phyloP scores from a whole-genome alignment of 35 echinoderm and acorn worm genomes.

The Apostichopus japonicus region DNA sequence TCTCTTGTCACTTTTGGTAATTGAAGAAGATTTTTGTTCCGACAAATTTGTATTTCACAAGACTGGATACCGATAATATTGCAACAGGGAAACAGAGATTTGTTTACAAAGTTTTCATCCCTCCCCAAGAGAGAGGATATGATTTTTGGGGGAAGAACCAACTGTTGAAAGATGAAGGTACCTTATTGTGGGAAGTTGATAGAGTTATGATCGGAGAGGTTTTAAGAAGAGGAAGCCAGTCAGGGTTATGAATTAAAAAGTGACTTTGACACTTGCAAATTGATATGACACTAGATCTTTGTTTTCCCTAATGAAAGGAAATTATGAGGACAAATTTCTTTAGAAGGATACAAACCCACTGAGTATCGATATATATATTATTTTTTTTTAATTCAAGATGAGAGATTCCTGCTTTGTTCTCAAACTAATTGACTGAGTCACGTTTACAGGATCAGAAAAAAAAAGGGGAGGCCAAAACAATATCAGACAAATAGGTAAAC shows the following conservation, averaged over 20 bases:
- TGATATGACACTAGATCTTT: conserved; percentile 44
- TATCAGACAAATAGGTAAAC: too few species aligned
- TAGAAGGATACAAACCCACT: too few species aligned
- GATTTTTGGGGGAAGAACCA: conserved; percentile 31
- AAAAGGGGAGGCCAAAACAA: too few species aligned
- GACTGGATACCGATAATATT: not conserved
- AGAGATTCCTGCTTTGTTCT: too few species aligned
- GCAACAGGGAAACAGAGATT: not conserved
- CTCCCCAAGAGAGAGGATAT: not conserved
- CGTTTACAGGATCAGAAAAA: too few species aligned
- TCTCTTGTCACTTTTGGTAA: not conserved
- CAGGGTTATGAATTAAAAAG: conserved; percentile 5
- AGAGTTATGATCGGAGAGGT: conserved; percentile 6
- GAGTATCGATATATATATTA: too few species aligned
- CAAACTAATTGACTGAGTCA: too few species aligned
- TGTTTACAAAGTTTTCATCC: conserved; percentile 4
- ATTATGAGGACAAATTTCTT: not conserved
- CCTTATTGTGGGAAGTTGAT: conserved; percentile 24
- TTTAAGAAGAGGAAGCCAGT: not conserved
- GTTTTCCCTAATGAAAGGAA: not conserved
- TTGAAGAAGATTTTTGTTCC: not conserved
- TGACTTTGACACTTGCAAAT: conserved; percentile 39
- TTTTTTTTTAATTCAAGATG: too few species aligned
- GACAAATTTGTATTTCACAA: not conserved
- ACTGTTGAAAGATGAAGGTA: conserved; percentile 16